These are phyloP conservation scores for Euproctis similis DNA, from an alignment of 2,888 invertebrate genomes.

Conservation along the genomic window DNA sequence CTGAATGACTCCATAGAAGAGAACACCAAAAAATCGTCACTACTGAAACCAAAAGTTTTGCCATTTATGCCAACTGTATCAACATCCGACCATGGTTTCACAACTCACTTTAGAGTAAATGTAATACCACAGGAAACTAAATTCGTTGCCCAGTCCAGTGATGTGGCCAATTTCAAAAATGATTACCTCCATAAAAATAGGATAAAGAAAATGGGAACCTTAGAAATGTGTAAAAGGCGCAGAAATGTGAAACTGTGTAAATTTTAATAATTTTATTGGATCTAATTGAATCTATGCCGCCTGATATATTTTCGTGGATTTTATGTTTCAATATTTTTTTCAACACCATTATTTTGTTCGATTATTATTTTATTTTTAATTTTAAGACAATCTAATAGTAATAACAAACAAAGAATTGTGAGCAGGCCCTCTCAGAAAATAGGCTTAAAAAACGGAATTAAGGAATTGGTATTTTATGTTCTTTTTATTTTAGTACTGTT, in stretches of 20 bases:
- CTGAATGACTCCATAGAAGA: constrained; percentile 37
- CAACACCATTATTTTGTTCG: too few species aligned
- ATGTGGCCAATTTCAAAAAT: constrained; percentile 46
- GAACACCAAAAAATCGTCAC: constrained; percentile 29
- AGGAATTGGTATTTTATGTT: too few species aligned
- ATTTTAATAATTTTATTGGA: constrained; percentile 44
- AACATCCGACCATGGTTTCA: constrained; percentile 54
- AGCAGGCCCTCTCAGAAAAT: too few species aligned
- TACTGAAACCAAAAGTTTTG: constrained; percentile 49
- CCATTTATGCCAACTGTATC: constrained; percentile 57
- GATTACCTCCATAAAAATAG: constrained; percentile 43
- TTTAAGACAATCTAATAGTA: too few species aligned
- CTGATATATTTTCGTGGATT: too few species aligned
- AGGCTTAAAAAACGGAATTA: too few species aligned
- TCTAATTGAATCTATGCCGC: too few species aligned
- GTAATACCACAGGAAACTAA: constrained; percentile 44
- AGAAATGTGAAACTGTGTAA: constrained; percentile 53
- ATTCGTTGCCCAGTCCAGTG: constrained; percentile 47
- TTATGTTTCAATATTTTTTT: too few species aligned
- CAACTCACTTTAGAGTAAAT: constrained; percentile 58
- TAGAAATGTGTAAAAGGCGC: constrained; percentile 50
- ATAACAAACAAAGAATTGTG: too few species aligned
- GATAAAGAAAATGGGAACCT: constrained; percentile 49
- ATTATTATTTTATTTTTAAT: too few species aligned
- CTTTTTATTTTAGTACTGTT: too few species aligned